phyloP scores from a whole-genome alignment of 1,140 invertebrate genomes.

The Globodera rostochiensis region DNA sequence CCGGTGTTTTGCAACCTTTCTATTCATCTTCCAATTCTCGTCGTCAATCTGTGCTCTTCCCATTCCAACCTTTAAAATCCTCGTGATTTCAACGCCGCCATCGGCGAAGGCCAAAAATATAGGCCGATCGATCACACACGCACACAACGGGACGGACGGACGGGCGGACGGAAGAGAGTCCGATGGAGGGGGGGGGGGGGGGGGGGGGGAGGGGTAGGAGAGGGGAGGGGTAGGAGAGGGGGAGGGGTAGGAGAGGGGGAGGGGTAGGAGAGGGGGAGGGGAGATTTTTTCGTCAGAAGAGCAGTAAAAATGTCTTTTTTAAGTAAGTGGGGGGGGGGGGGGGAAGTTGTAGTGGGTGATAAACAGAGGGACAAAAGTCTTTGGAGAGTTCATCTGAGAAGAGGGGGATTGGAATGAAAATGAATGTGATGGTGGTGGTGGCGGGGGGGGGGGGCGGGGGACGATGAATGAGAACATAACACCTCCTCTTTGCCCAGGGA shows the following conservation, averaged over 20 bases:
- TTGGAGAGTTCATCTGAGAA: neutral
- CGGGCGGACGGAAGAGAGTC: neutral
- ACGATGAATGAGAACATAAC: neutral
- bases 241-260: too few species aligned
- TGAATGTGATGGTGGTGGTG: neutral
- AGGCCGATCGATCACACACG: constrained; percentile 5
- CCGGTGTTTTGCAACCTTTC: too few species aligned
- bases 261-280: too few species aligned
- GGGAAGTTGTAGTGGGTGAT: neutral
- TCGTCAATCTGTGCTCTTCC: neutral
- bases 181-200: neutral
- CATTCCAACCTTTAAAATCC: constrained; percentile 3
- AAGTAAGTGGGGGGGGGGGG: neutral
- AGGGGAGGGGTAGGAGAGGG: too few species aligned
- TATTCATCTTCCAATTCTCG: neutral
- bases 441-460: neutral
- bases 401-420: neutral
- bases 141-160: neutral
- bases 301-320: neutral
- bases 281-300: neutral
- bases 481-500: neutral
- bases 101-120: neutral
- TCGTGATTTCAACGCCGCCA: constrained; percentile 13
- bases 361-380: constrained; percentile 4
- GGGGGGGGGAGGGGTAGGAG: too few species aligned